Evolutionary conservation across 1,140 invertebrate genomes (phyloP), one percentile per base, ranked within the genome.

Genomic region (Bombus consobrinus): DNA sequence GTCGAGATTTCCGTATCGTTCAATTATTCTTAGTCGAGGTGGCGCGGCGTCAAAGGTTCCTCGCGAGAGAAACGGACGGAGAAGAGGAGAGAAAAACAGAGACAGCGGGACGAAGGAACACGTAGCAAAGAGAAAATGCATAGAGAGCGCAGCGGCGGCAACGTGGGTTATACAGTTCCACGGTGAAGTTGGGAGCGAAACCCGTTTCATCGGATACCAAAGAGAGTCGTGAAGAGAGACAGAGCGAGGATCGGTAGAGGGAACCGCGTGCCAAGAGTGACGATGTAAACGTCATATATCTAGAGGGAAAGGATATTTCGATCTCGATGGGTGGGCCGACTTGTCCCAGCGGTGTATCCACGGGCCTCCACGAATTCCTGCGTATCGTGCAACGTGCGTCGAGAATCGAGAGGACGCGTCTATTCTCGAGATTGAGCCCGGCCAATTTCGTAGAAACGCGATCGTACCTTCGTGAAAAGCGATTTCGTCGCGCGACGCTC

Each of bases 161-260:
- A 76, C 77, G 57, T 41, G 53, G 39, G 68, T 66, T 62, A 62
- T 62, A 71, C 47, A 79, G 82, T 77, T 76, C 74, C 39, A 77
- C 77, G 66, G 62, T 41, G 59, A 64, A 57, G 75, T 76, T 18
- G 76, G 79, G 82, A 78, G 80, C 76, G 80, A 86, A 90, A 90
- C 88, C 84, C 88, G 88, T 90, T 90, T 75, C 77, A 81, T 78
- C 86, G 86, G 72, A 83, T 89, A 85, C 81, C 80, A 72, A 83
- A 77, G 64, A 77, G 80, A 69, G 37, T 43, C 39, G 18, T n/a
- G 73, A 62, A 37, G 28, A 41, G n/a, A 37, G 68, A 69, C 8
- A 37, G 64, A 69, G 34, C 8, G 68, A 39, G 66, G 43, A 71
- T 53, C 53, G 77, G 43, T 32, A 3, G 39, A 66, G 39, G 43